Evolutionary conservation across 2,113 vertebrate genomes (phyloP).

Genomic region (Uria aalge): DNA sequence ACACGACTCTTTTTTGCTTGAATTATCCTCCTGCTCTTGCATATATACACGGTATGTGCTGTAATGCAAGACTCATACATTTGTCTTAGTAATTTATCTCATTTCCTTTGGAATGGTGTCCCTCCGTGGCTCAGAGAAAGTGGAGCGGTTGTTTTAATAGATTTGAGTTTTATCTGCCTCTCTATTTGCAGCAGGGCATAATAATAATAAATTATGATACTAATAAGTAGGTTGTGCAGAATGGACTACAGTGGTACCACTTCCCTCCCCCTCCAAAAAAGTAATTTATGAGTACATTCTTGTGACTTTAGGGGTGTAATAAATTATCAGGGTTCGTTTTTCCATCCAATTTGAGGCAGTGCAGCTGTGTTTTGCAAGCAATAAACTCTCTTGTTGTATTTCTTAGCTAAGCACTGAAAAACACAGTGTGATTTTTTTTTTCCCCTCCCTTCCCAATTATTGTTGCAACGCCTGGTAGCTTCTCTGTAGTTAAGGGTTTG

Average conservation of each 20-base stretch:
- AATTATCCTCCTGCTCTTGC: constrained; percentile 41
- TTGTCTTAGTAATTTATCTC: constrained; percentile 63
- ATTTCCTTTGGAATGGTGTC: constrained; percentile 62
- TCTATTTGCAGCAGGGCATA: constrained; percentile 66
- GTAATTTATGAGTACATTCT: constrained; percentile 77
- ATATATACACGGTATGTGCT: neutral
- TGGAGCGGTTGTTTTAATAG: constrained; percentile 73
- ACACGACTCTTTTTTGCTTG: neutral
- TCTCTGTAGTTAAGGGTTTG: constrained; percentile 67
- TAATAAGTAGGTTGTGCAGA: constrained; percentile 77
- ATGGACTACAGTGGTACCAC: constrained; percentile 50
- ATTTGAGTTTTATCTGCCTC: constrained; percentile 77
- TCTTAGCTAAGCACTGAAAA: constrained; percentile 74
- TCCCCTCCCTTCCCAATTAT: constrained; percentile 62
- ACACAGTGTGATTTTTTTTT: constrained; percentile 62
- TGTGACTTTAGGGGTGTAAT: constrained; percentile 78
- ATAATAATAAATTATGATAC: constrained; percentile 81
- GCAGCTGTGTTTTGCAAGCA: constrained; percentile 77
- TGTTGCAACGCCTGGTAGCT: constrained; percentile 57
- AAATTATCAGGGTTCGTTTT: constrained; percentile 77
- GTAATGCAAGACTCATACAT: neutral
- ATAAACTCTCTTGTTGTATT: constrained; percentile 73
- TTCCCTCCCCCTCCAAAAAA: constrained; percentile 60
- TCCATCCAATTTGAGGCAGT: constrained; percentile 77
- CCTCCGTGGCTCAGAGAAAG: constrained; percentile 68